Base-by-base conservation (phyloP, 1,140 invertebrate species). In the Platorchestia sp. region DNA sequence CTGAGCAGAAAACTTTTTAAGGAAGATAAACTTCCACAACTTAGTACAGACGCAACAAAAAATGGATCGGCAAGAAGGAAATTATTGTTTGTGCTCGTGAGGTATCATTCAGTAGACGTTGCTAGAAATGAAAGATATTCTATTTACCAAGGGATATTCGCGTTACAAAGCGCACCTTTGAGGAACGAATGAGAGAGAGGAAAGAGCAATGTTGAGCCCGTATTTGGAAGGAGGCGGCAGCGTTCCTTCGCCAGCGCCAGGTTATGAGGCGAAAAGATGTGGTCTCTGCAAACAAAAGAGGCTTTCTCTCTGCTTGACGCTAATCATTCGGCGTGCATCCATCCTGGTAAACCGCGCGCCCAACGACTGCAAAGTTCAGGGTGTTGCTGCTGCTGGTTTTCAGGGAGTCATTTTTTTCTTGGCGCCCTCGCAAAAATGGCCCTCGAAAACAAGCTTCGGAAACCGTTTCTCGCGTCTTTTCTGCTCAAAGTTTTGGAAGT, bases 181-280 rank as follows among this genome's bases (percentile, higher is more conserved):
- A 75, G 59, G 36, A 75, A 36, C 14, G 36, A 75, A 27, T 22
- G 59, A 36, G 59, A 75, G 14, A 10, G 7, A 36, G 27, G 36
- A 75, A 90, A 10, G 42, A 90, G 87, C 87, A 44, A 90, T 45
- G 87, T 43, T 90, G 87, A 90, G 41, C 7, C 91, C 45, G 45
- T 93, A 93, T 93, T 93, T 41, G 44, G 14, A 75, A 75, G 59
- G 59, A 75, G 59, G 91, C 91, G 43, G 40, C 22, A 1, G 91
- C 43, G 43, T 93, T 93, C 43, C 43, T 44, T 41, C 47, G 91
- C 91, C 43, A 93, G 45, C 43, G 36, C 43, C 16, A 93, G 91
- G 91, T 93, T 93, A 93, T 93, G 91, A 45, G 91, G 91, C 45
- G 91, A 93, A 44, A 93, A 93, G 91, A 93, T 93, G 91, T 93